Evolutionary conservation across 1,140 invertebrate genomes (phyloP).

Genomic region (Pseudomyrmex gracilis): DNA sequence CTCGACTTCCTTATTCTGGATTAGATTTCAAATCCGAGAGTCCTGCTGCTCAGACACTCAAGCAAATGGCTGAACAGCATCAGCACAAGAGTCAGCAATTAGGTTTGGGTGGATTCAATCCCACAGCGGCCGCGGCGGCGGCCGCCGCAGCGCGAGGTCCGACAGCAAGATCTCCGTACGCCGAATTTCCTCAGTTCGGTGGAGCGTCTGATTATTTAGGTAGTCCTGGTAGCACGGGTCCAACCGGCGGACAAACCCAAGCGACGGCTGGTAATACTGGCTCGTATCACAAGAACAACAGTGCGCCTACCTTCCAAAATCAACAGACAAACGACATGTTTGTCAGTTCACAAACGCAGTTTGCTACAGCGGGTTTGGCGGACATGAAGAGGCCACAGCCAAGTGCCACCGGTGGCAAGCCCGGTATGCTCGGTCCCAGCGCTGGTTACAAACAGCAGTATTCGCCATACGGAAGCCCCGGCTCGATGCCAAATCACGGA

Average conservation of each 20-base stretch:
- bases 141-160: slow-evolving; percentile 79
- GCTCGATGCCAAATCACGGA: slow-evolving; percentile 87
- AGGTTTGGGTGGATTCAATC: slow-evolving; percentile 83
- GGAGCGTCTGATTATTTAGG: slow-evolving; percentile 84
- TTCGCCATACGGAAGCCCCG: slow-evolving; percentile 89
- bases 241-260: slow-evolving; percentile 75
- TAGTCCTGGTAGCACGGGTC: slow-evolving; percentile 83
- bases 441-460: slow-evolving; percentile 87
- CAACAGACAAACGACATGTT: slow-evolving; percentile 83
- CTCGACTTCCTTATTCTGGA: slow-evolving; percentile 83
- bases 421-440: slow-evolving; percentile 80
- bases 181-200: slow-evolving; percentile 84
- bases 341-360: slow-evolving; percentile 78
- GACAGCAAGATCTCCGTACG: slow-evolving; percentile 85
- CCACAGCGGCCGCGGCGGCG: slow-evolving; percentile 76
- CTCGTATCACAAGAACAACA: slow-evolving; percentile 84
- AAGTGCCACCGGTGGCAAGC: slow-evolving; percentile 76
- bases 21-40: slow-evolving; percentile 89
- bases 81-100: slow-evolving; percentile 92
- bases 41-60: slow-evolving; percentile 96
- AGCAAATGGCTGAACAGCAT: slow-evolving; percentile 98
- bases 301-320: slow-evolving; percentile 80
- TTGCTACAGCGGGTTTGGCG: slow-evolving; percentile 70
- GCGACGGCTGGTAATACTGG: slow-evolving; percentile 52
- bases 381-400: slow-evolving; percentile 86